Evolutionary conservation across 2,797 vertebrate genomes (phyloP), one percentile per base, ranked within the genome.

Genomic region (Cyprinella venusta): DNA sequence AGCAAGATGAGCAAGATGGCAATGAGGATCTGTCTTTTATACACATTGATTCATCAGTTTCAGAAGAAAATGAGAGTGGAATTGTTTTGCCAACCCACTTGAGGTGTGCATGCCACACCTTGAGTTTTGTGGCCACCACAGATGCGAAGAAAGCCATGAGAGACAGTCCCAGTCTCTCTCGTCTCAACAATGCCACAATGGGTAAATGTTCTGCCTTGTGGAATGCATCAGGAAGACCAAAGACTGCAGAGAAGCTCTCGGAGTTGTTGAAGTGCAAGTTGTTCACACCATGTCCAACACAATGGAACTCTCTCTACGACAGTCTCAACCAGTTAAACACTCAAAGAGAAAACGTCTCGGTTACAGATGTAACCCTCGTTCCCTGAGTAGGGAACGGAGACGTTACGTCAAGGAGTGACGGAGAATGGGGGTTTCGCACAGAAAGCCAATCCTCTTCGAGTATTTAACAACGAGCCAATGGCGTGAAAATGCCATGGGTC

Each of bases 31-130:
- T 61, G 54, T 59, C 54, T 59, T 59, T 24, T 0, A 4, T 59
- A 59, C 59, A 13, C n/a, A 61, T 26, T 61, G n/a, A 61, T 59
- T 59, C 61, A 33, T 64, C 15, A 64, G 13, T 33, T 64, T 15
- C 26, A 16, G 15, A 16, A 6, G 26, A 61, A 10, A 61, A 61
- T 61, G 56, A 24, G 4, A 61, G 3, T 13, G 56, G n/a, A 61
- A 61, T 61, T 24, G 56, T 61, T 61, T 61, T 61, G 56, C 56
- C n/a, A 24, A 61, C 56, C n/a, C 56, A 61, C 56, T 61, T 61
- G 56, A 61, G 56, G 1, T 61, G 56, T 61, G 56, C 56, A 61
- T 61, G 56, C 10, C 56, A 50, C 48, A 50, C 5, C 48, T 50
- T 50, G 48, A 61, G 56, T 61, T 61, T 61, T 12, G 56, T 59